Evolutionary conservation across 2,797 vertebrate genomes (phyloP).

Genomic region (Xenentodon cancila): DNA sequence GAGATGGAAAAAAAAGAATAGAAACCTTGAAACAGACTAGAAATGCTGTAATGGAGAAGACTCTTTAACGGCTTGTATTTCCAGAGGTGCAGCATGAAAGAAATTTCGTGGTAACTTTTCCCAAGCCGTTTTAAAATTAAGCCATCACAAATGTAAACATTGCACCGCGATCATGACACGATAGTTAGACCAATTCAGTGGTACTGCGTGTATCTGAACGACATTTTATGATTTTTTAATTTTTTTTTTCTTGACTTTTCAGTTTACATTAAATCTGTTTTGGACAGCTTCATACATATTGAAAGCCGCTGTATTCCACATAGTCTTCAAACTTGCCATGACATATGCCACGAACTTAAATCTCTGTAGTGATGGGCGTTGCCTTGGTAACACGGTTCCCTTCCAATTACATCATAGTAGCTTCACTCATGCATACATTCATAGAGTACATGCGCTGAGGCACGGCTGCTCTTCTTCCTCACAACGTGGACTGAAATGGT

Average conservation of each 20-base stretch:
- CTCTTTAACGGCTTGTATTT: neutral
- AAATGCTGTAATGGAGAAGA: conserved; percentile 1
- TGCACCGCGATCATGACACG: no score
- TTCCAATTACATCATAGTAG: conserved; percentile 20
- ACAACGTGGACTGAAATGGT: neutral
- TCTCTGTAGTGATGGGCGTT: conserved; percentile 37
- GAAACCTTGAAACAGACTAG: neutral
- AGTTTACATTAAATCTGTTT: no score
- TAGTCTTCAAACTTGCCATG: conserved; percentile 31
- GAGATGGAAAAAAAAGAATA: conserved; percentile 1
- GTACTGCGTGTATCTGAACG: no score
- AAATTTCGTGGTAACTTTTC: neutral
- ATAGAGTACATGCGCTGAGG: conserved; percentile 21
- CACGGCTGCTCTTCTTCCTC: conserved; percentile 6
- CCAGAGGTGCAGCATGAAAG: neutral
- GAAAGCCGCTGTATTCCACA: neutral
- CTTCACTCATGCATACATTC: conserved; percentile 27
- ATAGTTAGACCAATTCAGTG: no score
- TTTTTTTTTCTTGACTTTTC: no score
- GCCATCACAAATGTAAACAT: no score
- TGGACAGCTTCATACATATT: neutral
- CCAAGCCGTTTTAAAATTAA: no score
- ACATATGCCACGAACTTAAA: conserved; percentile 42
- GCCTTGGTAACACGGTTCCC: conserved; percentile 57
- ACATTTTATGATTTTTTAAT: no score